Percentiles rank a stretch among this genome's conserved stretches.
phyloP scores from a whole-genome alignment of 2,888 invertebrate genomes.

The Drosophila anomalata region DNA sequence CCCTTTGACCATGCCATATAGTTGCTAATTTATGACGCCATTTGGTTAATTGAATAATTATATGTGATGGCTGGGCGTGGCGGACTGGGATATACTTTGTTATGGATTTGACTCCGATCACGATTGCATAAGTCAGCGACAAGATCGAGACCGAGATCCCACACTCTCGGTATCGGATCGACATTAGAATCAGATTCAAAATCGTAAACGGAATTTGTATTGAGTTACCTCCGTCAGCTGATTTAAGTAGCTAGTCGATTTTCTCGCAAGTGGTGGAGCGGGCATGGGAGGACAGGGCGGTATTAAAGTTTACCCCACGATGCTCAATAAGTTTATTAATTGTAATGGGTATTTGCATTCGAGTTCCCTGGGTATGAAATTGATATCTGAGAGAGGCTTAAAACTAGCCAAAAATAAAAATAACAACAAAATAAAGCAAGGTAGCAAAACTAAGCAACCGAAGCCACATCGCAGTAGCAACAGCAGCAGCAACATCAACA shows the following conservation, averaged over 20 bases:
- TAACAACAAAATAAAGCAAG: constrained; percentile 49
- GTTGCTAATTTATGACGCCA: constrained; percentile 75
- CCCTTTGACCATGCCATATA: constrained; percentile 55
- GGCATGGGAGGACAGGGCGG: not conserved
- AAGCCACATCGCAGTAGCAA: constrained; percentile 41
- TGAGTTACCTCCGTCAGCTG: constrained; percentile 2
- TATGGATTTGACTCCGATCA: constrained; percentile 39
- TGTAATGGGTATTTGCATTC: constrained; percentile 25
- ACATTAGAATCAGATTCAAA: constrained; percentile 2
- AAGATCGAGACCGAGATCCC: constrained; percentile 21
- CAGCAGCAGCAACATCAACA: constrained; percentile 53
- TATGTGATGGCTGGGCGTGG: constrained; percentile 64
- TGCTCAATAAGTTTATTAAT: constrained; percentile 40
- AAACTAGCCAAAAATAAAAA: not conserved
- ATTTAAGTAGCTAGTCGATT: constrained; percentile 51
- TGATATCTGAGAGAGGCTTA: constrained; percentile 60
- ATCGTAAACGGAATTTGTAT: constrained; percentile 8
- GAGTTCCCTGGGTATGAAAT: constrained; percentile 72
- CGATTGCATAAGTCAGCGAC: constrained; percentile 57
- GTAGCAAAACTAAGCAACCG: constrained; percentile 68
- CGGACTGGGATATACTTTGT: constrained; percentile 10
- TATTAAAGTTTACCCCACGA: constrained; percentile 32
- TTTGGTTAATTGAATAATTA: constrained; percentile 80
- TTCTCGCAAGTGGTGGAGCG: not conserved
- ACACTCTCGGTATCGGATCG: not conserved